Evolutionary conservation across 2,888 invertebrate species (phyloP), one percentile per base, ranked within the genome.

Genomic region (Ormyrus thymus): DNA sequence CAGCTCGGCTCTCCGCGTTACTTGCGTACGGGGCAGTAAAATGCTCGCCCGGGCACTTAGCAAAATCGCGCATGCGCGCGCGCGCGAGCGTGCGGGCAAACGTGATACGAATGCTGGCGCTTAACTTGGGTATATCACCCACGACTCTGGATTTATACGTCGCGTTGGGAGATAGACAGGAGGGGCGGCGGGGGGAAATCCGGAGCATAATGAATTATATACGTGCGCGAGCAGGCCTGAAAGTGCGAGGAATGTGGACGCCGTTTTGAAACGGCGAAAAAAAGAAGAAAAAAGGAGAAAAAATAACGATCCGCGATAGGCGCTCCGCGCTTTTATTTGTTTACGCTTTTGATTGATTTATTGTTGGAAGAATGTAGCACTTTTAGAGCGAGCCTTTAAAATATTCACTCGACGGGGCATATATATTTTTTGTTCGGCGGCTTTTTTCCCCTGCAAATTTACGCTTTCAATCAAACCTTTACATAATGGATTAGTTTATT

Each of bases 251-350:
- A 64, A 62, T 64, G 56, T 15, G 43, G 8, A 65, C 10, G 43
- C n/a, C n/a, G 51, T 66, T 65, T 77, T 59, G 53, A 71, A 77
- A 71, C 8, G 0, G 5, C 53, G 46, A 46, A 77, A 77, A 77
- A 50, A 58, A 55, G 53, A n/a, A n/a, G n/a, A 50, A 58, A 29
- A 29, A 1, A 29, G 1, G 29, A 29, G 1, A 29, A 29, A 29
- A 3, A 29, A 29, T n/a, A 29, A 29, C 29, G 29, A 29, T 3
- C 29, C 29, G 29, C 1, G 29, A 29, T 29, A 29, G 29, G 29
- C 29, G 29, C 29, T 29, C 29, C 29, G 29, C 56, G 10, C n/a
- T 50, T 29, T 46, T 56, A 43, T 65, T 73, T 64, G 55, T 45
- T 53, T 45, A 45, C n/a, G 43, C 9, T 64, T 72, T 48, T 56